A percentile compares a stretch with the other conserved stretches of the same genome.
phyloP scores from a whole-genome alignment of 2,888 invertebrate species.

The Drosophila percnosoma region DNA sequence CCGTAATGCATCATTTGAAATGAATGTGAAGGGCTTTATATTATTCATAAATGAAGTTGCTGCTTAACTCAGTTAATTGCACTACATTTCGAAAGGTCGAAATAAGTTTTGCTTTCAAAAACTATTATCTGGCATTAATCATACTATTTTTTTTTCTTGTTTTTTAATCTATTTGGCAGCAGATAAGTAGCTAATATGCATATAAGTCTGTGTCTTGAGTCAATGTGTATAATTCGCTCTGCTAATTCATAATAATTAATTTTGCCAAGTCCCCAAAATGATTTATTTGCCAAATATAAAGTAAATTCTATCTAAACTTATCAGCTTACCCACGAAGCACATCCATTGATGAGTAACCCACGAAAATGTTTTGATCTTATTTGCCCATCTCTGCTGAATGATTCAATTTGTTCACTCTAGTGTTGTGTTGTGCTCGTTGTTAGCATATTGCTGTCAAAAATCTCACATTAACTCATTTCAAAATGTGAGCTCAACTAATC shows the following conservation, averaged over 20 bases:
- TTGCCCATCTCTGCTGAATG: constrained; percentile 7
- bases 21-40: constrained; percentile 45
- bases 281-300: background rate
- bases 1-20: constrained; percentile 46
- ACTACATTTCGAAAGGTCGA: constrained; percentile 27
- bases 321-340: background rate
- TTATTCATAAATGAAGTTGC: constrained; percentile 20
- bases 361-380: constrained; percentile 2
- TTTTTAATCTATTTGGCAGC: background rate
- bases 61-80: constrained; percentile 36
- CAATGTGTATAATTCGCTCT: background rate
- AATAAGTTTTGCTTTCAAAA: constrained; percentile 37
- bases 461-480: constrained; percentile 33
- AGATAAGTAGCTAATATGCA: background rate
- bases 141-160: background rate
- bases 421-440: background rate
- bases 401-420: constrained; percentile 14
- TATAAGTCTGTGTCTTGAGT: background rate
- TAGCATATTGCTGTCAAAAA: constrained; percentile 30
- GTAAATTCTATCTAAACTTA: background rate
- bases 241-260: background rate
- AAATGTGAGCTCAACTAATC: constrained; percentile 17
- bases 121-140: constrained; percentile 16
- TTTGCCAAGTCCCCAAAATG: background rate
- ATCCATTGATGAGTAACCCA: constrained; percentile 9